Conservation (phyloP, 2,113 vertebrate species). For the Smithornis capensis region DNA sequence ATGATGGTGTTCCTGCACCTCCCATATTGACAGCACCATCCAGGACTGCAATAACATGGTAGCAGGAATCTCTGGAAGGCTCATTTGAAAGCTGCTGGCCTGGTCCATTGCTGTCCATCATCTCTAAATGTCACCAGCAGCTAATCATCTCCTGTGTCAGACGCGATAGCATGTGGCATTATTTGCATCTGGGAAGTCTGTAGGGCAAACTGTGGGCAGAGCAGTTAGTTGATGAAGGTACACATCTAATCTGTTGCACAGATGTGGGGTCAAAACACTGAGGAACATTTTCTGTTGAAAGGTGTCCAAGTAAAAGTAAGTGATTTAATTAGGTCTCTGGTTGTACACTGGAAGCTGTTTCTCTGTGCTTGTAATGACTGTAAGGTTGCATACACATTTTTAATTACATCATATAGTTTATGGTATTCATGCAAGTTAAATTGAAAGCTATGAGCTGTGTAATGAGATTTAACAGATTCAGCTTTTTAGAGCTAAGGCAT, state of each 20-base stretch:
- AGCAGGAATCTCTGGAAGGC: background rate
- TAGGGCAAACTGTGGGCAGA: background rate
- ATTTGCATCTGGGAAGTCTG: background rate
- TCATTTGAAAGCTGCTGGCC: background rate
- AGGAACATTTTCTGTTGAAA: background rate
- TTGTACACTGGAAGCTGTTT: background rate
- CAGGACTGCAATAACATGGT: background rate
- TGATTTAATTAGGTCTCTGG: background rate
- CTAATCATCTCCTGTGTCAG: background rate
- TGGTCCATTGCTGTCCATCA: background rate
- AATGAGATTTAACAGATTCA: background rate
- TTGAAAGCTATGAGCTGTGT: background rate
- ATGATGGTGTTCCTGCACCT: background rate
- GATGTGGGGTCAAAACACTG: background rate
- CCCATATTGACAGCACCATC: background rate
- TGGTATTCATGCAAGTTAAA: background rate
- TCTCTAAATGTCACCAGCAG: background rate
- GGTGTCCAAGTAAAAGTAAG: background rate
- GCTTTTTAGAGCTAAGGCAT: background rate
- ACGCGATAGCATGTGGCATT: accelerated
- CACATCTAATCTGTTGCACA: background rate
- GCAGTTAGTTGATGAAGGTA: background rate
- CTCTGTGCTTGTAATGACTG: background rate
- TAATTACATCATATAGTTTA: background rate
- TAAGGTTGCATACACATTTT: background rate